A percentile compares a stretch with the other conserved stretches of the same genome.
Evolutionary conservation across 2,113 vertebrate species (phyloP).

Genomic region (Mesocricetus auratus): DNA sequence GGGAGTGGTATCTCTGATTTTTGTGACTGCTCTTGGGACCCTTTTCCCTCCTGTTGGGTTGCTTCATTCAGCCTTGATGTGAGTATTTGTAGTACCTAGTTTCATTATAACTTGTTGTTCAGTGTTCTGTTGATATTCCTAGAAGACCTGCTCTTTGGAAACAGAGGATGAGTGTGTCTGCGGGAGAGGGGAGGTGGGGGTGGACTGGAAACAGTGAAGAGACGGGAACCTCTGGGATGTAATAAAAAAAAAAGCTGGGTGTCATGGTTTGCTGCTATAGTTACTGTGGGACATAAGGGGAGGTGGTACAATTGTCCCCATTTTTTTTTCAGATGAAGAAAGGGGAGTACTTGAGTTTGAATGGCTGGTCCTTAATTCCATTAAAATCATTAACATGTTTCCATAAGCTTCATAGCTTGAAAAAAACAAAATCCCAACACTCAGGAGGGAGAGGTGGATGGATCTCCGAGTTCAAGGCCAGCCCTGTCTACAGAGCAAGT

Average conservation of each 20-base stretch:
- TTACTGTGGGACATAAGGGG: fast-evolving
- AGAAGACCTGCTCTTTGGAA: neutral
- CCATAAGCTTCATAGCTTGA: neutral
- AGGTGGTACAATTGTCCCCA: fast-evolving
- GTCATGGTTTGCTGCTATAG: neutral
- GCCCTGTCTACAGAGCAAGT: neutral
- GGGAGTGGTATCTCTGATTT: neutral
- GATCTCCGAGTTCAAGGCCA: neutral
- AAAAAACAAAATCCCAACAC: neutral
- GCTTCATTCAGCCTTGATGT: neutral
- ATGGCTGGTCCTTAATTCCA: neutral
- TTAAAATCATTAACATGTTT: neutral
- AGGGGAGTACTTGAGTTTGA: neutral
- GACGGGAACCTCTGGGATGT: neutral
- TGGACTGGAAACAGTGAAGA: neutral
- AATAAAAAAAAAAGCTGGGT: neutral
- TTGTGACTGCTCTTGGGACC: neutral
- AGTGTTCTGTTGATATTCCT: neutral
- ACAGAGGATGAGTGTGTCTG: neutral
- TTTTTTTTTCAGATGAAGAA: neutral
- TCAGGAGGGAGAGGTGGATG: neutral
- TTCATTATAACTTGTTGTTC: neutral
- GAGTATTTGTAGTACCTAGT: neutral
- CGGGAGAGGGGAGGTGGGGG: neutral
- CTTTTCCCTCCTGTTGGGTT: neutral